Percentiles rank a stretch among this genome's conserved stretches.
These are phyloP conservation scores for Syrphus vitripennis DNA, from an alignment of 2,888 invertebrate species.

Conservation along the genomic window DNA sequence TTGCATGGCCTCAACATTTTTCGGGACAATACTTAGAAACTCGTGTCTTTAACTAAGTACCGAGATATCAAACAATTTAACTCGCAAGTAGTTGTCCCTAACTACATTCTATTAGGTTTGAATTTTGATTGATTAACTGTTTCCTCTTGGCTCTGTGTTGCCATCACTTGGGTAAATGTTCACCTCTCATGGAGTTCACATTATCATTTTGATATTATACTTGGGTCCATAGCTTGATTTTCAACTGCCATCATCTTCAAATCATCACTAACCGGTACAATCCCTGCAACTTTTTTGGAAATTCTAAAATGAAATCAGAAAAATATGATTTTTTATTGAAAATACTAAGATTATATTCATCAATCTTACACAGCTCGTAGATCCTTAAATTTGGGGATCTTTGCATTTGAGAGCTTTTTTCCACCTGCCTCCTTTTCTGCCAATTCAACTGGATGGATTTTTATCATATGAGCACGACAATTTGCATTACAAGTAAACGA, in stretches of 20 bases:
- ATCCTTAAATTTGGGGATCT: slow-evolving; percentile 74
- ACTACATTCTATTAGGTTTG: background rate
- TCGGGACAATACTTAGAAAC: background rate
- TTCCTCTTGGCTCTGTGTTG: background rate
- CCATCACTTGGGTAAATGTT: background rate
- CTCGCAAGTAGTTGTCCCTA: background rate
- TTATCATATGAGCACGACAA: slow-evolving; percentile 79
- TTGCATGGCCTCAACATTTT: no score
- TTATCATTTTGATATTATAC: no score
- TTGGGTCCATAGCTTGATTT: no score
- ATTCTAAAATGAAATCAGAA: background rate
- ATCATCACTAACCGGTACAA: background rate
- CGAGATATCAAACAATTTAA: background rate
- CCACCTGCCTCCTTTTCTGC: slow-evolving; percentile 79
- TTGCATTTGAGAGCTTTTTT: slow-evolving; percentile 73
- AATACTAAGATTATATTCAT: slow-evolving; percentile 73
- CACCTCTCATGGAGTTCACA: background rate
- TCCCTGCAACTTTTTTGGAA: background rate
- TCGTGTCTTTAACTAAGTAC: background rate
- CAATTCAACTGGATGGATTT: slow-evolving; percentile 78
- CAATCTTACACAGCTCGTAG: slow-evolving; percentile 72
- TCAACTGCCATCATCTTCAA: no score
- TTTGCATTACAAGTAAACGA: slow-evolving; percentile 79
- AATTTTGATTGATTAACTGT: background rate
- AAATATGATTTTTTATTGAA: background rate